Base-by-base conservation (phyloP, 2,888 invertebrate genomes). In the Eulithis prunata region DNA sequence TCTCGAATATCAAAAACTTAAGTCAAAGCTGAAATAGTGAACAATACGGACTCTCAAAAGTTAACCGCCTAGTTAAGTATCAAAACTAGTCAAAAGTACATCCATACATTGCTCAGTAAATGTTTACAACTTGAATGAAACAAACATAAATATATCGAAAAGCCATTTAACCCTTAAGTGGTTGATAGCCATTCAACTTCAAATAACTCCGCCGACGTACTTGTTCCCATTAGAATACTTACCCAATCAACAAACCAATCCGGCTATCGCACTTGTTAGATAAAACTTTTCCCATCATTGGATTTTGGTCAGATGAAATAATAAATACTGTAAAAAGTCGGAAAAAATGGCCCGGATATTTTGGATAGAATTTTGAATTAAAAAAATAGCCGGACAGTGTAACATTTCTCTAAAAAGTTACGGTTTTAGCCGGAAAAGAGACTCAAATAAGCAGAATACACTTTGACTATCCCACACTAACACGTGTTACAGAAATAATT, bases 201-300 rank as follows among this genome's bases (percentile, higher is more conserved):
- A 68, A 68, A 63, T 56, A 60, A 55, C 61, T 46, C 59, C 10
- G 49, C 68, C 68, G 64, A 38, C 64, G 63, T 57, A 68, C 67
- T 67, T 60, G 63, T 47, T 64, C 61, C 64, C 60, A 68, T 61
- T 68, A 64, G 64, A 64, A 68, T 62, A 62, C 68, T 61, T 52
- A 52, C 54, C 62, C 66, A 69, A 69, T 68, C 68, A 70, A 68
- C 68, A 63, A 57, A 66, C 62, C 68, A 63, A 68, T 72, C 62
- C 57, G 56, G 53, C 64, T 69, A 71, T 72, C 67, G 54, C 64
- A 60, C 69, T 57, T 28, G 60, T 49, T 28, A 64, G 67, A 71
- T 71, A 64, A 66, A 71, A 69, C 62, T 65, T 68, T 72, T 71
- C 69, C 71, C 71, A 72, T 72, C 71, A 68, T 70, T 67, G 32